Percentiles rank a stretch among this genome's conserved stretches.
phyloP scores from a whole-genome alignment of 2,888 invertebrate genomes.

The Myopa testacea region DNA sequence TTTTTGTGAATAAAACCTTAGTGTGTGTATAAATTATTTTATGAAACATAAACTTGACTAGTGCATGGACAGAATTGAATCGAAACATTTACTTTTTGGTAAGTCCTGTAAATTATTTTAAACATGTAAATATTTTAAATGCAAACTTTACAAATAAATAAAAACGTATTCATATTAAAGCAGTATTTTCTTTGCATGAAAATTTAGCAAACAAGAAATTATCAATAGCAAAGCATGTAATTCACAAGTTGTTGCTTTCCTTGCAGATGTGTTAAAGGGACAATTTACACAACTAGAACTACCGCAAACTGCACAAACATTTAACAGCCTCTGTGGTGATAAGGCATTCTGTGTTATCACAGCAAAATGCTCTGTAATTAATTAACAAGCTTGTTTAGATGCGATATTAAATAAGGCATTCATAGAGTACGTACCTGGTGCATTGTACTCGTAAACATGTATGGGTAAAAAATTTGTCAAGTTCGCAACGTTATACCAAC shows the following conservation, averaged over 20 bases:
- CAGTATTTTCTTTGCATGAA: neutral
- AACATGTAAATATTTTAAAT: neutral
- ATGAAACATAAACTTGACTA: neutral
- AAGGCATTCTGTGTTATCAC: constrained; percentile 87
- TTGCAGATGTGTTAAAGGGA: constrained; percentile 75
- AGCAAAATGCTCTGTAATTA: constrained; percentile 81
- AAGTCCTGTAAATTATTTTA: neutral
- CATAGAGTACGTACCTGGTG: constrained; percentile 77
- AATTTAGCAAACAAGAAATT: neutral
- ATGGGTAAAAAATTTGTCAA: constrained; percentile 90
- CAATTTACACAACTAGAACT: constrained; percentile 92
- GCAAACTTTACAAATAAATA: neutral
- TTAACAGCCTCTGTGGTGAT: constrained; percentile 79
- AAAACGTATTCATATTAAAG: neutral
- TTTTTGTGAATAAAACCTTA: neutral
- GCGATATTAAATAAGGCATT: too few relatives aligned
- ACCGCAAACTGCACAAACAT: constrained; percentile 91
- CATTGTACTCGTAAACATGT: constrained; percentile 91
- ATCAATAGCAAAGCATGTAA: neutral
- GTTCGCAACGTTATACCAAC: constrained; percentile 94
- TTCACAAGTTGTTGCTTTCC: neutral
- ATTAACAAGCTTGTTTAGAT: neutral
- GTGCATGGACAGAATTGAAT: constrained; percentile 5
- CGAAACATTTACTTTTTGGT: constrained; percentile 56
- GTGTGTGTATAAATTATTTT: neutral